These are phyloP conservation scores for Macrobrachium rosenbergii DNA, from an alignment of 1,140 invertebrate genomes.

Conservation along the genomic window DNA sequence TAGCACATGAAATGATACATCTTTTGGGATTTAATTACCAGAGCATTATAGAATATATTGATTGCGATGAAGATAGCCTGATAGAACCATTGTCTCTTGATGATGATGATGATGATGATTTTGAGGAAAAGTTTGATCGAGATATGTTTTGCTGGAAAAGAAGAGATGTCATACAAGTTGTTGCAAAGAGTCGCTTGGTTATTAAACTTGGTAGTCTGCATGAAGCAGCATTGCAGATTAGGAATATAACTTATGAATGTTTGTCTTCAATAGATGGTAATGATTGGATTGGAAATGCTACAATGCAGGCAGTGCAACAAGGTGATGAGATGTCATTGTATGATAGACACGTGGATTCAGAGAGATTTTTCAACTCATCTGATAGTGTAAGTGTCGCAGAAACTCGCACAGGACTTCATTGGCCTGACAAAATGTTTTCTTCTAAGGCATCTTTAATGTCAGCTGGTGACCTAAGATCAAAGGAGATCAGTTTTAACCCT, in stretches of 20 bases:
- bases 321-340: background rate
- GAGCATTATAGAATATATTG: constrained; percentile 48
- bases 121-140: background rate
- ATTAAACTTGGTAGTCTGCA: constrained; percentile 19
- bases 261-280: background rate
- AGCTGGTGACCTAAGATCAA: background rate
- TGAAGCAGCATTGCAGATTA: background rate
- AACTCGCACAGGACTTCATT: constrained; percentile 36
- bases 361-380: background rate
- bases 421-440: constrained; percentile 19
- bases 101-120: too few species aligned
- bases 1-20: constrained; percentile 49
- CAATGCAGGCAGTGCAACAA: too few species aligned
- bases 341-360: background rate
- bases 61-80: constrained; percentile 24
- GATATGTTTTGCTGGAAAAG: constrained; percentile 35
- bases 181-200: constrained; percentile 6
- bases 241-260: background rate
- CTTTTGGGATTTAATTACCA: constrained; percentile 45
- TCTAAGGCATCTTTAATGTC: constrained; percentile 24
- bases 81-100: background rate
- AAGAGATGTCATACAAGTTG: constrained; percentile 6
- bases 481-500: constrained; percentile 15
- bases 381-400: constrained; percentile 31
- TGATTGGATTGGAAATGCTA: too few species aligned